Conservation (phyloP, 2,888 invertebrate genomes). For the Stramonita haemastoma region DNA sequence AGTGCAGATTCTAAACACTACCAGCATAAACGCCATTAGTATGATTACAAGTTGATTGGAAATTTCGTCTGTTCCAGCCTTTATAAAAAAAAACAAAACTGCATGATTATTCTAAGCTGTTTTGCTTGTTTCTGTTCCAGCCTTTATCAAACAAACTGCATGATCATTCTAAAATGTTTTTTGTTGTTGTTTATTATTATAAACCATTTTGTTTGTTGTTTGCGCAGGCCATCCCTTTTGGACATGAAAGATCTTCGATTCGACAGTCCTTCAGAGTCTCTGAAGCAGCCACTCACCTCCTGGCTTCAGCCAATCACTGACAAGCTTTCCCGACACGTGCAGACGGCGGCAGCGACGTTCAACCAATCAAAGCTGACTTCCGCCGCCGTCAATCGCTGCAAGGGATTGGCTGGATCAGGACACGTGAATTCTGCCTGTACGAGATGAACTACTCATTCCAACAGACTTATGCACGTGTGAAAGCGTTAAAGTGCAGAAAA, state of each 20-base stretch:
- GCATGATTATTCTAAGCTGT: no score
- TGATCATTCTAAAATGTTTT: no score
- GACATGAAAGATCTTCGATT: background rate
- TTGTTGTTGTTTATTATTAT: background rate
- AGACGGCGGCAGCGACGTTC: background rate
- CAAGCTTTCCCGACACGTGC: background rate
- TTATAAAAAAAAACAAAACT: no score
- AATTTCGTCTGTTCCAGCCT: no score
- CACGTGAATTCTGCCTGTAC: background rate
- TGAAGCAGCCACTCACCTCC: conserved; percentile 13
- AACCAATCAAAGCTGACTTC: conserved; percentile 16
- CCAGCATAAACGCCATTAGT: no score
- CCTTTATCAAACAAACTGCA: no score
- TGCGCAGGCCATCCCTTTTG: background rate
- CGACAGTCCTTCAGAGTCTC: background rate
- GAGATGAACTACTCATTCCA: background rate
- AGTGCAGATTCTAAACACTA: no score
- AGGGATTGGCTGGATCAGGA: background rate
- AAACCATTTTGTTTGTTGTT: background rate
- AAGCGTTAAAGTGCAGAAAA: background rate
- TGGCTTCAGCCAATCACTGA: conserved; percentile 21
- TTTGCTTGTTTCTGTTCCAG: no score
- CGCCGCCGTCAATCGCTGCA: background rate
- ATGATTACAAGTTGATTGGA: no score
- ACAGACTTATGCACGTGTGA: conserved; percentile 5